Percentiles rank a stretch among this genome's conserved stretches.
Evolutionary conservation across 2,888 invertebrate genomes (phyloP).

Genomic region (Drosophila prolongata): DNA sequence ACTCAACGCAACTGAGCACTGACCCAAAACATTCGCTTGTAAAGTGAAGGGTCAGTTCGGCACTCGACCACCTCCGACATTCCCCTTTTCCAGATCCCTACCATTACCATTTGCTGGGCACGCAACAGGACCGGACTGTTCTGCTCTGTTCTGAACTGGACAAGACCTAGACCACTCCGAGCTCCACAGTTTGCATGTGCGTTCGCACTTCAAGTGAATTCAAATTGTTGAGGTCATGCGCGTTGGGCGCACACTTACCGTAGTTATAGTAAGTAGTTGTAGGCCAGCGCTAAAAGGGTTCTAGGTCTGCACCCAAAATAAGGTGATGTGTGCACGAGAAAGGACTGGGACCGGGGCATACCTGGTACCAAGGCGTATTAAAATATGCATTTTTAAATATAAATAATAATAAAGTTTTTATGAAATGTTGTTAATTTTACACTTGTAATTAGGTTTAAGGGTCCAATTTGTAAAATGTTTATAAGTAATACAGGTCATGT

Average conservation of each 20-base stretch:
- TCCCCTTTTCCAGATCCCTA: slow-evolving; percentile 11
- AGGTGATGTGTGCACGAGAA: background rate
- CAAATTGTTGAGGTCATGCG: slow-evolving; percentile 80
- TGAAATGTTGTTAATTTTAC: too few species aligned
- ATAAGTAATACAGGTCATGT: too few species aligned
- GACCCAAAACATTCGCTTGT: slow-evolving; percentile 61
- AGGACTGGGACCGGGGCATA: background rate
- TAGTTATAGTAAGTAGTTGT: slow-evolving; percentile 27
- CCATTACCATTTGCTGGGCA: slow-evolving; percentile 57
- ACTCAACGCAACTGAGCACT: slow-evolving; percentile 77
- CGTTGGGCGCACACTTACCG: slow-evolving; percentile 70
- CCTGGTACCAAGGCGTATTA: background rate
- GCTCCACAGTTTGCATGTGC: slow-evolving; percentile 53
- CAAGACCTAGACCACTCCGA: slow-evolving; percentile 7
- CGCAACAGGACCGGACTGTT: slow-evolving; percentile 71
- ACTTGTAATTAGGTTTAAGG: too few species aligned
- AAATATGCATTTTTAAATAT: too few species aligned
- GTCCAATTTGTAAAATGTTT: too few species aligned
- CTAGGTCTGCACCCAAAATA: slow-evolving; percentile 27
- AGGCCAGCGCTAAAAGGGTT: slow-evolving; percentile 60
- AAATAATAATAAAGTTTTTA: too few species aligned
- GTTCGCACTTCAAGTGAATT: slow-evolving; percentile 67
- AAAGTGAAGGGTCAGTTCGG: slow-evolving; percentile 67
- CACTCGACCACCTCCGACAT: slow-evolving; percentile 17
- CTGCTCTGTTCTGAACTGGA: slow-evolving; percentile 16